These are phyloP conservation scores for Capitulum mitella DNA, from an alignment of 2,888 invertebrate genomes.

Conservation along the genomic window DNA sequence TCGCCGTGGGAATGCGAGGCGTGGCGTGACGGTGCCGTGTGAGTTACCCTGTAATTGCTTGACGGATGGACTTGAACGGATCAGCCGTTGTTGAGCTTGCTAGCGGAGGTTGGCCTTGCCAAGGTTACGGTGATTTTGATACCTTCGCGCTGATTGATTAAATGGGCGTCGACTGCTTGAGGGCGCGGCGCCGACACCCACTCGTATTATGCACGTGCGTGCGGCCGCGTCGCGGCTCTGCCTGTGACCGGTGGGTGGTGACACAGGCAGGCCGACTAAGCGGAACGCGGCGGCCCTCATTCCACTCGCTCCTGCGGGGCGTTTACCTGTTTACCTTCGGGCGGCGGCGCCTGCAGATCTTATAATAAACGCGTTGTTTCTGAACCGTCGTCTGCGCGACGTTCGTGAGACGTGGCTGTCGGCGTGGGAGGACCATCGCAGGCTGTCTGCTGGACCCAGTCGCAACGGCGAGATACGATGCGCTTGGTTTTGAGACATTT, in stretches of 20 bases:
- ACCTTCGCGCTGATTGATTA: not conserved
- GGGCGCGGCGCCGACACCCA: not conserved
- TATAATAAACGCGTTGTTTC: constrained; percentile 21
- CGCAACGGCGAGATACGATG: too few relatives aligned
- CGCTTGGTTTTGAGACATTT: too few relatives aligned
- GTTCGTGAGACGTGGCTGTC: too few relatives aligned
- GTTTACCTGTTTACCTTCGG: too few relatives aligned
- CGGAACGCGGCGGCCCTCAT: not conserved
- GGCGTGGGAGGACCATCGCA: too few relatives aligned
- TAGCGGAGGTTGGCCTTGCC: not conserved
- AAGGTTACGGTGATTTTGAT: constrained; percentile 8
- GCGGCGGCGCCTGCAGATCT: not conserved
- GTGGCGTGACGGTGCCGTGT: too few relatives aligned
- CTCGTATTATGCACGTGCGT: not conserved
- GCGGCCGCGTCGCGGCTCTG: too few relatives aligned
- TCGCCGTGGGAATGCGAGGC: too few relatives aligned
- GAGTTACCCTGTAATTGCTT: not conserved
- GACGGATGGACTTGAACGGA: not conserved
- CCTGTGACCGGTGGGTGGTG: not conserved
- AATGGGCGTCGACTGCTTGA: not conserved
- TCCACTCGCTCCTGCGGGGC: too few relatives aligned
- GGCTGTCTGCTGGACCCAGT: too few relatives aligned
- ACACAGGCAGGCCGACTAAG: not conserved
- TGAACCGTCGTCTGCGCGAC: constrained; percentile 56
- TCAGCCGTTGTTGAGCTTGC: not conserved